Evolutionary conservation across 2,888 invertebrate genomes (phyloP), one percentile per base, ranked within the genome.

Genomic region (Chironomus tentans): DNA sequence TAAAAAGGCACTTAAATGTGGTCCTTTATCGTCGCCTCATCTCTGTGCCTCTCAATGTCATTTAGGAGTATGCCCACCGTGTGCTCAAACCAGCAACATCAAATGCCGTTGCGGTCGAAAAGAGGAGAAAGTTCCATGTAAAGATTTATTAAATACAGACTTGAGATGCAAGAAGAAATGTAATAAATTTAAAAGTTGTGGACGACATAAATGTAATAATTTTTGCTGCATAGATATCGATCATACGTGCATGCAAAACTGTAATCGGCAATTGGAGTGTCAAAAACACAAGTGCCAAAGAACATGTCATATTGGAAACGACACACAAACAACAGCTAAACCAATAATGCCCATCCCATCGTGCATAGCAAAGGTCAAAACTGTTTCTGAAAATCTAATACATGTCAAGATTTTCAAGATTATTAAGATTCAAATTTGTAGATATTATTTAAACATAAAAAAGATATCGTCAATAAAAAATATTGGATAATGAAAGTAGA

Each of bases 91-190:
- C 61, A 93, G 94, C 0, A 85, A 89, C 0, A 88, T 94, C 0
- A 88, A 88, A 76, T 97, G 97, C 80, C 91, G 94, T 56, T 97
- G 97, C 81, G 94, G 94, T 0, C 90, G 91, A 81, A 91, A 92
- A 84, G 92, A 91, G 79, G 91, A 92, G 80, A 91, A 94, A 81
- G 87, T 95, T 73, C 88, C 90, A 2, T 96, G 96, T 81, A 85
- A 85, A 0, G 89, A 93, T 73, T 83, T 94, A 10, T 88, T 88
- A 0, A 88, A 90, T 81, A 87, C 89, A 68, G 92, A 92, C 80
- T 90, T 92, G 1, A 85, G 91, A 38, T 98, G 98, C 83, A 92
- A 95, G 81, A 94, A 92, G 81, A 92, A 93, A 79, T 98, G 98
- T 82, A 92, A 91, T 75, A 96, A 95, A 86, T 92, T 92, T 82